These are phyloP conservation scores for Chrysogorgia sp. DNA, from an alignment of 92 coral and sea anemone genomes.

Conservation along the genomic window DNA sequence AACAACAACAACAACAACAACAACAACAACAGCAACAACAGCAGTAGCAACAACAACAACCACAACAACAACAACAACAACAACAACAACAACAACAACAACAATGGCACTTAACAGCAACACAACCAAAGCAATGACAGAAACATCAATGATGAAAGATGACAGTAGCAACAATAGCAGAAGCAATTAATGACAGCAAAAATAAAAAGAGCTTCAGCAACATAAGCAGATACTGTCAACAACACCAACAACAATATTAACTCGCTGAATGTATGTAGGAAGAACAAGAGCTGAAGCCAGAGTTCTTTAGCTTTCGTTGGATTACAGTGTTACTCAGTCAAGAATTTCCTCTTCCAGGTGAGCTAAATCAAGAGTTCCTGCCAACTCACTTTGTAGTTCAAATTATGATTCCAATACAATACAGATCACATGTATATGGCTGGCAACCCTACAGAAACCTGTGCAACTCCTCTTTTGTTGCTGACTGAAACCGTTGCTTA, in stretches of 20 bases:
- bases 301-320: constrained; percentile 97
- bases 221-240: too few species aligned
- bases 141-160: too few species aligned
- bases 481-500: too few species aligned
- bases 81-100: neutral
- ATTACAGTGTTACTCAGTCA: constrained; percentile 88
- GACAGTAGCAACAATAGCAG: neutral
- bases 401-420: neutral
- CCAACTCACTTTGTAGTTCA: neutral
- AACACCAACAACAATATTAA: neutral
- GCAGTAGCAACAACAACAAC: too few species aligned
- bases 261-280: constrained; percentile 52
- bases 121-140: too few species aligned
- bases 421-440: too few species aligned
- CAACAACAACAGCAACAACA: too few species aligned
- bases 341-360: constrained; percentile 96
- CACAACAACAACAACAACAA: too few species aligned
- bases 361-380: neutral
- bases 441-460: neutral
- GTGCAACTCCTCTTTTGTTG: too few species aligned
- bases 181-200: too few species aligned
- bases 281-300: constrained; percentile 91
- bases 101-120: neutral
- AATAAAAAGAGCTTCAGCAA: too few species aligned
- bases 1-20: too few species aligned